Evolutionary conservation across 2,888 invertebrate genomes (phyloP).

Genomic region (Caenorhabditis doughertyi): DNA sequence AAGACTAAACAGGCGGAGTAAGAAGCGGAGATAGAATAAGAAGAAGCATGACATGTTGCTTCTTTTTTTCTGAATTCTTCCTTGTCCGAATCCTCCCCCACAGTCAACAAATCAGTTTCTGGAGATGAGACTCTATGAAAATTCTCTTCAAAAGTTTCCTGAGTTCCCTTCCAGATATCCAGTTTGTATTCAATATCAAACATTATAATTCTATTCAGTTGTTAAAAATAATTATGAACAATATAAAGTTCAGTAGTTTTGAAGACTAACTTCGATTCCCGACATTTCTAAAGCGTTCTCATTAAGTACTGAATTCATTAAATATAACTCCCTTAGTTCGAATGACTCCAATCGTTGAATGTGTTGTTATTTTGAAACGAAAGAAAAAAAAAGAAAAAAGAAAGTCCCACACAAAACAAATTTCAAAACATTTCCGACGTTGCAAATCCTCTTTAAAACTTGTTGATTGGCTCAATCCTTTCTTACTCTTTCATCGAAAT

Average conservation of each 20-base stretch:
- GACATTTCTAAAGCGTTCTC: too few relatives aligned
- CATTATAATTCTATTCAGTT: too few relatives aligned
- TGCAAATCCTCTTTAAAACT: conserved; percentile 14
- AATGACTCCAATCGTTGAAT: not conserved
- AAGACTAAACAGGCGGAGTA: conserved; percentile 17
- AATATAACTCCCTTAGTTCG: not conserved
- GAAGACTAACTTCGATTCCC: too few relatives aligned
- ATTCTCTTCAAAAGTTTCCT: not conserved
- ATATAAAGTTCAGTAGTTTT: too few relatives aligned
- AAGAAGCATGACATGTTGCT: conserved; percentile 42
- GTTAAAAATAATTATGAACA: too few relatives aligned
- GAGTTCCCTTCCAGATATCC: not conserved
- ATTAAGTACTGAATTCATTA: not conserved
- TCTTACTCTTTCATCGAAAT: conserved; percentile 27
- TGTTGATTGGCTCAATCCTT: conserved; percentile 55
- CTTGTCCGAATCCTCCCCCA: not conserved
- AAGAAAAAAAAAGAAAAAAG: not conserved
- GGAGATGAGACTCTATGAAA: not conserved
- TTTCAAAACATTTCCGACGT: conserved; percentile 14
- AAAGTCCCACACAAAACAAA: not conserved
- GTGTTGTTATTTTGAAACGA: not conserved
- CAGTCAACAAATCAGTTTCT: not conserved
- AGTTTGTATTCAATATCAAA: not conserved
- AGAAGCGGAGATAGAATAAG: not conserved
- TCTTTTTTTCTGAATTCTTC: conserved; percentile 8